Percentiles rank a stretch among this genome's conserved stretches.
phyloP scores from a whole-genome alignment of 1,140 invertebrate genomes.

The Piezodorus guildinii region DNA sequence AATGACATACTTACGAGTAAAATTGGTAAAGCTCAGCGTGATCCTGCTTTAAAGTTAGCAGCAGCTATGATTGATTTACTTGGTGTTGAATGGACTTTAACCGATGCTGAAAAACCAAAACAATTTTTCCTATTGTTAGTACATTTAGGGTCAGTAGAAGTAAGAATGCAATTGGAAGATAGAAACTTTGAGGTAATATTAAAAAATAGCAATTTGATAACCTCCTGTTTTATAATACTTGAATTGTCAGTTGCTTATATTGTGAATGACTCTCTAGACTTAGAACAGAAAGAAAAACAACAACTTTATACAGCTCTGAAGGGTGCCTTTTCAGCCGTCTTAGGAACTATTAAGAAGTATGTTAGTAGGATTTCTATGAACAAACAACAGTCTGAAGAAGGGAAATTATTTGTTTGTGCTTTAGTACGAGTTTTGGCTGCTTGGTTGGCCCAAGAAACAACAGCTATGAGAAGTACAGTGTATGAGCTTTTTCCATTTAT shows the following conservation, averaged over 20 bases:
- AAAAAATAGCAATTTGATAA: conserved; percentile 59
- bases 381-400: conserved; percentile 44
- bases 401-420: conserved; percentile 67
- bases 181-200: conserved; percentile 62
- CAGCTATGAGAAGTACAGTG: conserved; percentile 72
- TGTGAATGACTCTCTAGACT: conserved; percentile 62
- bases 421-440: conserved; percentile 71
- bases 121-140: conserved; percentile 72
- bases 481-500: conserved; percentile 67
- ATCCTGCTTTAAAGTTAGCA: conserved; percentile 72
- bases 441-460: conserved; percentile 84
- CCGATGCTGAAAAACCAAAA: conserved; percentile 64
- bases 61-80: conserved; percentile 65
- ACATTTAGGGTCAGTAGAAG: conserved; percentile 79
- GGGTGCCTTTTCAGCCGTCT: conserved; percentile 72
- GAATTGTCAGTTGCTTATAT: conserved; percentile 73
- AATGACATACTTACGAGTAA: conserved; percentile 73
- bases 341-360: conserved; percentile 58
- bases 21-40: conserved; percentile 73
- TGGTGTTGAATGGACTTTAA: conserved; percentile 72
- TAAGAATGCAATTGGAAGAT: conserved; percentile 83
- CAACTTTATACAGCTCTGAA: conserved; percentile 81
- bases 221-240: conserved; percentile 70
- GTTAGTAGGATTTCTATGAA: conserved; percentile 44
- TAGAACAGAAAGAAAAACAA: conserved; percentile 82